phyloP scores from a whole-genome alignment of 2,888 invertebrate genomes.

The Cheilosia impressa region DNA sequence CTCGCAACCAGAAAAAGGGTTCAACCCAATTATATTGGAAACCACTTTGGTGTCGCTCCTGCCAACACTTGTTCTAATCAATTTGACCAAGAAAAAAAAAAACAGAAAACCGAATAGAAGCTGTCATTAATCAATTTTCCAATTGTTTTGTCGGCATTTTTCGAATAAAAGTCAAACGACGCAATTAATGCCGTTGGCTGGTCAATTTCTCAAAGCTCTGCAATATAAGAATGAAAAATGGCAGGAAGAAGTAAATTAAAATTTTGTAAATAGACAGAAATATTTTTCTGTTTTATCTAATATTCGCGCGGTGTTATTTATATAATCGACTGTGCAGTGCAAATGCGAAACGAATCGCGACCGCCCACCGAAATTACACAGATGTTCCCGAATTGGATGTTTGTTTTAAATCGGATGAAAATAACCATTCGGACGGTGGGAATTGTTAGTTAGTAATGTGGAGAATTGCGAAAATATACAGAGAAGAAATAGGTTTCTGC shows the following conservation, averaged over 20 bases:
- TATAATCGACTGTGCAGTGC: not conserved
- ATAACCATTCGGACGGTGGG: conserved; percentile 17
- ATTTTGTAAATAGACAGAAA: conserved; percentile 30
- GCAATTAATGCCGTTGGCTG: conserved; percentile 1
- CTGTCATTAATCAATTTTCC: not conserved
- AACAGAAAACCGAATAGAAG: not conserved
- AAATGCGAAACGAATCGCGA: not conserved
- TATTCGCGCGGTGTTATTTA: no score
- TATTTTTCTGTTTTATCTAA: not conserved
- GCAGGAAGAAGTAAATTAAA: conserved; percentile 55
- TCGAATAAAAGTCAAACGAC: not conserved
- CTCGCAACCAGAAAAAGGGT: no score
- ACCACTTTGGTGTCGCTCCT: no score
- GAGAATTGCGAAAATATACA: no score
- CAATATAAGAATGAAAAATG: conserved; percentile 10
- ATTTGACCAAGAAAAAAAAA: not conserved
- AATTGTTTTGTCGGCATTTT: not conserved
- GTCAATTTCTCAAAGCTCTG: not conserved
- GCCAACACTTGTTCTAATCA: not conserved
- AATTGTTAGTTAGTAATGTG: no score
- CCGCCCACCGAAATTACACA: conserved; percentile 30
- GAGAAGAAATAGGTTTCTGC: no score
- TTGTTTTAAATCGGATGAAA: conserved; percentile 41
- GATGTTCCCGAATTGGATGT: conserved; percentile 38
- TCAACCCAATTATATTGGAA: no score